A percentile compares a stretch with the other conserved stretches of the same genome.
phyloP scores from a whole-genome alignment of 1,140 invertebrate species.

The Caerostris extrusa region DNA sequence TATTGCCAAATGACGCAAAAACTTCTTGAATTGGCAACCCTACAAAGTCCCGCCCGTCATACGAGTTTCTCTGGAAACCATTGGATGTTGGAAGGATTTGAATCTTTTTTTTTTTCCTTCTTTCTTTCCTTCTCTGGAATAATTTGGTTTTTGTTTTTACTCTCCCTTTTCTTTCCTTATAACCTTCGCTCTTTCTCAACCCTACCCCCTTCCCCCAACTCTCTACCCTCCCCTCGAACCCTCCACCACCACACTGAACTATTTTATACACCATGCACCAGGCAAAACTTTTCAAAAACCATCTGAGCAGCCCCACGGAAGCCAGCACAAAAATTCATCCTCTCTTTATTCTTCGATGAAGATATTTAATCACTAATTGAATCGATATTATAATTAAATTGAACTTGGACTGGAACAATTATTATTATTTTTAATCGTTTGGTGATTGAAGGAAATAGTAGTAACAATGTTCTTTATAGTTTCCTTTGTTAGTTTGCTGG shows the following conservation, averaged over 20 bases:
- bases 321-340: constrained; percentile 26
- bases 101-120: constrained; percentile 59
- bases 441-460: background rate
- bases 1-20: background rate
- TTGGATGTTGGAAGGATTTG: constrained; percentile 38
- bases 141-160: constrained; percentile 73
- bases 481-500: constrained; percentile 41
- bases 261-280: constrained; percentile 55
- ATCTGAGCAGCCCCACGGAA: background rate
- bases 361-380: background rate
- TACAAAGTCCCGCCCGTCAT: constrained; percentile 62
- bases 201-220: background rate
- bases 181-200: constrained; percentile 65
- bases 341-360: background rate
- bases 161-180: constrained; percentile 66
- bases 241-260: constrained; percentile 47
- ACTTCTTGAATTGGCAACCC: background rate
- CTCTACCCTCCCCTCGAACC: background rate
- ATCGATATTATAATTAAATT: too few relatives aligned
- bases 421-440: background rate
- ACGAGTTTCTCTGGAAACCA: constrained; percentile 50
- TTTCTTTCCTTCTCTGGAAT: constrained; percentile 38
- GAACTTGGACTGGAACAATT: background rate
- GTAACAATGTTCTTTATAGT: constrained; percentile 13
- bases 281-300: background rate